A percentile compares a stretch with the other conserved stretches of the same genome.
phyloP scores from a whole-genome alignment of 2,888 invertebrate genomes.

The Tuta absoluta region DNA sequence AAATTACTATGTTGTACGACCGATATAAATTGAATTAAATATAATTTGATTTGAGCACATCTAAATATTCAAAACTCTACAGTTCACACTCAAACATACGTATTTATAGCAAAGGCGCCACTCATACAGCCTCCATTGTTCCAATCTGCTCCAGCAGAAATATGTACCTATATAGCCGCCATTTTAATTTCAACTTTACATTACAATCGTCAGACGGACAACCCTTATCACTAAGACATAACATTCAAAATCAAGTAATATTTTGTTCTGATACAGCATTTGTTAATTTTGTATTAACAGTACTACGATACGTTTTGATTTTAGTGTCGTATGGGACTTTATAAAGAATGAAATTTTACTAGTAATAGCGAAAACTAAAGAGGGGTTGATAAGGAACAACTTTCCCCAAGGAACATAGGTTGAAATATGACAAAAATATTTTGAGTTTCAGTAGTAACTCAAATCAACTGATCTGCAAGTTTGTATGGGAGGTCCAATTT shows the following conservation, averaged over 20 bases:
- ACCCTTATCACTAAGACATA: conserved; percentile 28
- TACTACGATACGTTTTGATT: conserved; percentile 2
- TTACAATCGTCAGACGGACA: background rate
- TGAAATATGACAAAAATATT: too few species aligned
- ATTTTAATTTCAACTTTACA: conserved; percentile 37
- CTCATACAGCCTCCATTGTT: conserved; percentile 41
- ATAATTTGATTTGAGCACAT: background rate
- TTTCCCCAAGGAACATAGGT: too few species aligned
- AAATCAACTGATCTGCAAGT: too few species aligned
- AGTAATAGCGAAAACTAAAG: too few species aligned
- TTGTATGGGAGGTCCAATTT: too few species aligned
- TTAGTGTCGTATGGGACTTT: conserved; percentile 9
- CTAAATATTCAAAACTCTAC: conserved; percentile 8
- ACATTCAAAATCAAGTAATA: conserved; percentile 12
- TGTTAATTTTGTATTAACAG: conserved; percentile 25
- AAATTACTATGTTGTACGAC: too few species aligned
- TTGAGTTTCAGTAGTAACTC: too few species aligned
- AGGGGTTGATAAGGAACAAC: too few species aligned
- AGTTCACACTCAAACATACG: conserved; percentile 14
- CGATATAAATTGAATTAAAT: too few species aligned
- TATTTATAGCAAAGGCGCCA: conserved; percentile 41
- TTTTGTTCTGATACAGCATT: conserved; percentile 13
- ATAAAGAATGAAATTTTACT: too few species aligned
- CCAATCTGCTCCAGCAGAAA: conserved; percentile 43
- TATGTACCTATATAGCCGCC: conserved; percentile 36